These are phyloP conservation scores for Threskiornis aethiopicus DNA, from an alignment of 2,797 vertebrate species.

Conservation along the genomic window DNA sequence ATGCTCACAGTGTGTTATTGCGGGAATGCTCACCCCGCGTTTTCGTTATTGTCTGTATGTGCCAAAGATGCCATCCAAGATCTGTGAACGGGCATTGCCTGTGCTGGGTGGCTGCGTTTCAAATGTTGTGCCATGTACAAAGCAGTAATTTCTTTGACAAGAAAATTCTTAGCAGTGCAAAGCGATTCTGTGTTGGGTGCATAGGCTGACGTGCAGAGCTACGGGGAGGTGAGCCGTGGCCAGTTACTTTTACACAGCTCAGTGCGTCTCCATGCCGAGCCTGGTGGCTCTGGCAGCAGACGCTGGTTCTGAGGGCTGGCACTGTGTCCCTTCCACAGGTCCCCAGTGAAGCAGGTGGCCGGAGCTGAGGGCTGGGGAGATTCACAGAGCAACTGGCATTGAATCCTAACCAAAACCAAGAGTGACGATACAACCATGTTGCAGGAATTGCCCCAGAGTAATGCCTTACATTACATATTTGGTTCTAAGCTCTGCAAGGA, in stretches of 20 bases:
- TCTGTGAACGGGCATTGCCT: neutral
- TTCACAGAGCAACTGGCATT: neutral
- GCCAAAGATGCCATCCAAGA: neutral
- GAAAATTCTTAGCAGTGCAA: neutral
- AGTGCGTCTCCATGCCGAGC: neutral
- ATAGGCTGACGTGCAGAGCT: neutral
- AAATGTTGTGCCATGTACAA: neutral
- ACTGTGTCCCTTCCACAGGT: neutral
- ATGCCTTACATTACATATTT: neutral
- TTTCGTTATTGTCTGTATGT: neutral
- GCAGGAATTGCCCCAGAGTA: neutral
- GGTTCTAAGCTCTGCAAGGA: neutral
- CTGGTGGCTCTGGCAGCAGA: neutral
- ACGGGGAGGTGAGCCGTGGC: neutral
- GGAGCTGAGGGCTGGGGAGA: neutral
- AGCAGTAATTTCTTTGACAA: neutral
- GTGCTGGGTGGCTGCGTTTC: neutral
- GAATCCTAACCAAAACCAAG: neutral
- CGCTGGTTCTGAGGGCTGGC: neutral
- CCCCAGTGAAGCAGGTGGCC: neutral
- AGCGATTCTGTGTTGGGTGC: neutral
- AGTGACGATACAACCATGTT: neutral
- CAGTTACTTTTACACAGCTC: neutral
- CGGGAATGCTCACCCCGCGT: fast-evolving
- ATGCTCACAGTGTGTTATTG: fast-evolving